Conservation (phyloP, 2,888 invertebrate genomes). For the Abrostola triplasia region DNA sequence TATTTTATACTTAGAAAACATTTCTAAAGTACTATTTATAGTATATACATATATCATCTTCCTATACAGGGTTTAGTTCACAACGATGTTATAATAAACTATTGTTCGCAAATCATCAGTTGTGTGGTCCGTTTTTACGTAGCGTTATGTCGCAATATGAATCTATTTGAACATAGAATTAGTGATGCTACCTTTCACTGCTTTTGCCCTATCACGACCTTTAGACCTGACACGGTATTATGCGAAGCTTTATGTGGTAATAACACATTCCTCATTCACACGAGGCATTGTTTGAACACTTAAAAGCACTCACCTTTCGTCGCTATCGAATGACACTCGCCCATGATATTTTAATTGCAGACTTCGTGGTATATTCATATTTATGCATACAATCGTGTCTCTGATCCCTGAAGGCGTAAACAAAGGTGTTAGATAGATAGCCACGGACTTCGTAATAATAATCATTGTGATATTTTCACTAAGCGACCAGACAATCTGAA, state of each 20-base stretch:
- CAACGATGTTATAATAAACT: neutral
- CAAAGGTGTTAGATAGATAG: no score
- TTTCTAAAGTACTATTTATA: no score
- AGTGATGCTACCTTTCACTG: constrained; percentile 54
- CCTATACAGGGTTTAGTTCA: neutral
- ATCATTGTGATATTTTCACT: no score
- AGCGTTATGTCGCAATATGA: constrained; percentile 40
- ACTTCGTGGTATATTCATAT: no score
- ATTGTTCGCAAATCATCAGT: neutral
- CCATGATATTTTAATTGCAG: neutral
- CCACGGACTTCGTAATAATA: no score
- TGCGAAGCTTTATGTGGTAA: constrained; percentile 10
- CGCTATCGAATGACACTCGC: neutral
- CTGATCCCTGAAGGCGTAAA: no score
- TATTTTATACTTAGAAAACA: no score
- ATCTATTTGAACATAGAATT: constrained; percentile 47
- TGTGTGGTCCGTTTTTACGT: constrained; percentile 8
- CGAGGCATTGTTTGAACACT: constrained; percentile 11
- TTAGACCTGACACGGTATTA: constrained; percentile 22
- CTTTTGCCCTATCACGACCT: constrained; percentile 45
- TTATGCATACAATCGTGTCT: no score
- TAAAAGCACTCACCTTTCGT: constrained; percentile 11
- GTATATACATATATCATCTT: no score
- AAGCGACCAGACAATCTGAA: no score
- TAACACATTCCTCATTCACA: constrained; percentile 24